Evolutionary conservation across 2,113 vertebrate species (phyloP).

Genomic region (Genyomyrus donnyi): DNA sequence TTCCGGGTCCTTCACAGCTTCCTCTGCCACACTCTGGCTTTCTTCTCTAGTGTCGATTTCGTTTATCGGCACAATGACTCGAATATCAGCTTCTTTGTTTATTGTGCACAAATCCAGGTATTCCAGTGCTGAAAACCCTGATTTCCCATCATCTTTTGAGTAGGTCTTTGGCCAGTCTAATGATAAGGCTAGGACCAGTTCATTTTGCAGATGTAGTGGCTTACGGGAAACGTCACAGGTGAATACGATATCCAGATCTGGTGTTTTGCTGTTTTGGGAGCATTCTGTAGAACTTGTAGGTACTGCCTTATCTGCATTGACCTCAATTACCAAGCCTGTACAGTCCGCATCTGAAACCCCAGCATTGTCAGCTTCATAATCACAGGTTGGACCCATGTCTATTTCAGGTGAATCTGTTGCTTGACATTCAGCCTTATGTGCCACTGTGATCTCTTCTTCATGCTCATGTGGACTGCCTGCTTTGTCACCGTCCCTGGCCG

Average conservation of each 20-base stretch:
- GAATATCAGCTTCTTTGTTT: neutral
- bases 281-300: neutral
- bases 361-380: neutral
- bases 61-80: neutral
- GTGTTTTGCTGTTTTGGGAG: neutral
- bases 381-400: neutral
- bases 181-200: constrained; percentile 19
- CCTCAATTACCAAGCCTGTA: too few species aligned
- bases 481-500: neutral
- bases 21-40: neutral
- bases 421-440: neutral
- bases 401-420: neutral
- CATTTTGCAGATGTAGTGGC: constrained; percentile 1
- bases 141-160: neutral
- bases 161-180: constrained; percentile 23
- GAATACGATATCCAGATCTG: neutral
- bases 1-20: neutral
- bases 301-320: neutral
- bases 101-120: constrained; percentile 30
- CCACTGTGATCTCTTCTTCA: neutral
- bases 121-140: neutral
- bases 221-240: neutral
- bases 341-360: neutral
- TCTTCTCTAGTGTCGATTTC: neutral
- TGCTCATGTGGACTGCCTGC: neutral